These are phyloP conservation scores for Datnioides undecimradiatus DNA, from an alignment of 2,113 vertebrate species.

Conservation along the genomic window DNA sequence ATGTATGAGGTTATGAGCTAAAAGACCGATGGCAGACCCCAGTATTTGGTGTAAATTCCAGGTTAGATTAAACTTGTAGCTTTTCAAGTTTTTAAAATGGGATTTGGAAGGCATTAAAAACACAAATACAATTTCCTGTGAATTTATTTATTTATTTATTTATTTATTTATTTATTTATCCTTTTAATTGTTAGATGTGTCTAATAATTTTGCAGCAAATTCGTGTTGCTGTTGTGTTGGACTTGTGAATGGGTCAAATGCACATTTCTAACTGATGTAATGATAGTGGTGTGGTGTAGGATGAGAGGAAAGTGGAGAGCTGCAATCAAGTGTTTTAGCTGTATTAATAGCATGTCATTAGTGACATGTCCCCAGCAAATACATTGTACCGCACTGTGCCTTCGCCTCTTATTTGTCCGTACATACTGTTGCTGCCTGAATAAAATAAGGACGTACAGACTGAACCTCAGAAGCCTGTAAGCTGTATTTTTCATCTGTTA, in stretches of 20 bases:
- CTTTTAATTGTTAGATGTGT: background rate
- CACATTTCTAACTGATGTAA: background rate
- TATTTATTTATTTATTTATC: too few species aligned
- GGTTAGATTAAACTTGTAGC: background rate
- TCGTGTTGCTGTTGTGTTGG: background rate
- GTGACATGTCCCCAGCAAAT: conserved; percentile 11
- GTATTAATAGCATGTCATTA: background rate
- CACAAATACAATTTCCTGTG: too few species aligned
- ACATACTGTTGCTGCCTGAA: conserved; percentile 12
- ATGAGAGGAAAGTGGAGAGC: background rate
- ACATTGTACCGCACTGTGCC: background rate
- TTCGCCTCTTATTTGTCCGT: background rate
- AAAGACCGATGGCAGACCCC: background rate
- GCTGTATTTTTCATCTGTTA: conserved; percentile 48
- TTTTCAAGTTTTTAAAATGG: background rate
- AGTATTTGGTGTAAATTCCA: background rate
- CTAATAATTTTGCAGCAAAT: background rate
- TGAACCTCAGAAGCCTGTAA: conserved; percentile 24
- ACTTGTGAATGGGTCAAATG: background rate
- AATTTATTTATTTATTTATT: too few species aligned
- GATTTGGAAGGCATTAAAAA: background rate
- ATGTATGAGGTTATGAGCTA: too few species aligned
- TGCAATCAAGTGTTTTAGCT: conserved; percentile 6
- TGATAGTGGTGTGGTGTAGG: background rate
- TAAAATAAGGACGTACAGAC: conserved; percentile 7